Evolutionary conservation across 2,888 invertebrate genomes (phyloP).

Genomic region (Deilephila elpenor): DNA sequence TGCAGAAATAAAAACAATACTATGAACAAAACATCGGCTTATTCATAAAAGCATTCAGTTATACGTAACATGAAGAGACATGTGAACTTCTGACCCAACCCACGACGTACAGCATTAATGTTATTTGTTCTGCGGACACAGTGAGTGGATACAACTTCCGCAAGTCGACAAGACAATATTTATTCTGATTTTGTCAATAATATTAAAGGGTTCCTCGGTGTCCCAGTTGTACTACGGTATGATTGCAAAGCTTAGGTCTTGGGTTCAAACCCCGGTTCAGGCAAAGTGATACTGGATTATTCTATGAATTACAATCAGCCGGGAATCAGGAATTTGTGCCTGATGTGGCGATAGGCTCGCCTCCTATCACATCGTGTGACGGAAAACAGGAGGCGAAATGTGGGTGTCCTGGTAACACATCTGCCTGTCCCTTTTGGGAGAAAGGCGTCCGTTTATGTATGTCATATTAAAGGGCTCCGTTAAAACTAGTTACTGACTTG

Average conservation of each 20-base stretch:
- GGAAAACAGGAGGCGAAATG: no score
- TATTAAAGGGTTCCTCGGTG: not conserved
- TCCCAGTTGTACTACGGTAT: no score
- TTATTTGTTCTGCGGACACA: conserved; percentile 7
- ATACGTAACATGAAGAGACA: not conserved
- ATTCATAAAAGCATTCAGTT: not conserved
- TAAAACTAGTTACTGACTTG: not conserved
- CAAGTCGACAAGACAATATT: not conserved
- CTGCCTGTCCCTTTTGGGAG: no score
- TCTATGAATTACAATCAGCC: no score
- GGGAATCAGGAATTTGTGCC: no score
- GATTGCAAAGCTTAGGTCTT: no score
- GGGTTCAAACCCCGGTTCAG: no score
- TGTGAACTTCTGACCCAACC: conserved; percentile 5
- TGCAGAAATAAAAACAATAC: not conserved
- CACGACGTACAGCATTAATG: not conserved
- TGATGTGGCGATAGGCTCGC: no score
- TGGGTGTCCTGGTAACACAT: no score
- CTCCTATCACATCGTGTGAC: no score
- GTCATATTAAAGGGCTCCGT: not conserved
- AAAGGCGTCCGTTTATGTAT: no score
- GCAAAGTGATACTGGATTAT: no score
- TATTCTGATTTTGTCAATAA: not conserved
- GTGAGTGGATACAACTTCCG: not conserved
- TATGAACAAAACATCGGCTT: not conserved